Percentiles rank a stretch among this genome's conserved stretches.
phyloP scores from a whole-genome alignment of 2,888 invertebrate species.

The Acanthacorydalis orientalis region DNA sequence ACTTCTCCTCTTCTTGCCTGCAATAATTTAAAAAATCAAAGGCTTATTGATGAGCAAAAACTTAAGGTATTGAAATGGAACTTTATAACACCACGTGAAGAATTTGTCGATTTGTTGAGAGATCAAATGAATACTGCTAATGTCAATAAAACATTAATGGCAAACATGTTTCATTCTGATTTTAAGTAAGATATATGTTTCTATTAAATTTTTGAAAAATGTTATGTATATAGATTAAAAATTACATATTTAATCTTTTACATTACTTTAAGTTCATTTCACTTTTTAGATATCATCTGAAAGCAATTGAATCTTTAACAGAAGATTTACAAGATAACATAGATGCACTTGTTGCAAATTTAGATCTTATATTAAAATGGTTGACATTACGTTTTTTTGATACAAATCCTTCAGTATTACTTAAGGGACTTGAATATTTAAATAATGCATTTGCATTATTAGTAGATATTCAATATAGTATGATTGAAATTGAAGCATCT shows the following conservation, averaged over 20 bases:
- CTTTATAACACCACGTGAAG: constrained; percentile 81
- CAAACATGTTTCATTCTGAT: constrained; percentile 89
- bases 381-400: constrained; percentile 92
- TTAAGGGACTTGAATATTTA: constrained; percentile 89
- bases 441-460: constrained; percentile 66
- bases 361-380: constrained; percentile 95
- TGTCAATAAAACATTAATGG: constrained; percentile 70
- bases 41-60: constrained; percentile 87
- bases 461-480: constrained; percentile 62
- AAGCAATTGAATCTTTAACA: constrained; percentile 79
- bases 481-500: constrained; percentile 81
- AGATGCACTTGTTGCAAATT: constrained; percentile 68
- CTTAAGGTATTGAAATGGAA: constrained; percentile 90
- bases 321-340: constrained; percentile 69
- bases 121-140: constrained; percentile 81
- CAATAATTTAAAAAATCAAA: constrained; percentile 80
- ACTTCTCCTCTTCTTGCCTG: constrained; percentile 58
- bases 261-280: not conserved
- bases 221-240: constrained; percentile 1
- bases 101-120: constrained; percentile 82
- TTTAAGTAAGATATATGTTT: constrained; percentile 41
- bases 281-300: constrained; percentile 68
- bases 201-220: not conserved
- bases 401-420: constrained; percentile 92
- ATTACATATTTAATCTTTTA: not conserved